phyloP scores from a whole-genome alignment of 2,888 invertebrate genomes.

The Aporophyla nigra region DNA sequence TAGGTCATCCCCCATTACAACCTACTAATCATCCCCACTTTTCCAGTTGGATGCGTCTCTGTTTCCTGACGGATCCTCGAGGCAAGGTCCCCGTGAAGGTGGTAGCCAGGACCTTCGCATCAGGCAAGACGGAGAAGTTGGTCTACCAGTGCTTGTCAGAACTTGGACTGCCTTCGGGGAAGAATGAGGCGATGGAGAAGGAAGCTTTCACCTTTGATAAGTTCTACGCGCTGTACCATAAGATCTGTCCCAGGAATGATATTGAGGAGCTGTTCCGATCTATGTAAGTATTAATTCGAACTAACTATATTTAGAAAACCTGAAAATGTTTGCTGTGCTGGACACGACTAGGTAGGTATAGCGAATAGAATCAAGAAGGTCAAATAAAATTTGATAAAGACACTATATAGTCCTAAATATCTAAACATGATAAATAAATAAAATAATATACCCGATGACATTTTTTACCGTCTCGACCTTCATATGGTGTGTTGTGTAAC shows the following conservation, averaged over 20 bases:
- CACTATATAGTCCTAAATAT: neutral
- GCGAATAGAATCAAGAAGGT: neutral
- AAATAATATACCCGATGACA: no score
- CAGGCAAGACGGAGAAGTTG: conserved; percentile 99
- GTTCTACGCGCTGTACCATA: conserved; percentile 99
- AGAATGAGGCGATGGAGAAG: conserved; percentile 98
- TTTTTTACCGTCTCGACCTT: no score
- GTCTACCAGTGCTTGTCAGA: conserved; percentile 99
- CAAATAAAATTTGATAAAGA: neutral
- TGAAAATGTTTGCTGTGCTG: neutral
- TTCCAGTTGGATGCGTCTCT: conserved; percentile 99
- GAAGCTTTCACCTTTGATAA: conserved; percentile 99
- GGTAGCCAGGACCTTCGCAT: conserved; percentile 99
- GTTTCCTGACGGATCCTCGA: conserved; percentile 97
- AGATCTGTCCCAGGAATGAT: conserved; percentile 99
- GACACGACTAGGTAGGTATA: neutral
- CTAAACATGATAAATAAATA: neutral
- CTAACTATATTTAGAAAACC: neutral
- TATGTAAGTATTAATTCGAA: conserved; percentile 93
- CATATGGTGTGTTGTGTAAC: no score
- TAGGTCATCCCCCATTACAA: neutral
- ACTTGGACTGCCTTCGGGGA: conserved; percentile 97
- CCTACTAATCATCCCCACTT: conserved; percentile 24
- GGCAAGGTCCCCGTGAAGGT: conserved; percentile 99
- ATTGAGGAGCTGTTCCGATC: conserved; percentile 99